Evolutionary conservation across 2,113 vertebrate genomes (phyloP).

Genomic region (Bubo blakistoni): DNA sequence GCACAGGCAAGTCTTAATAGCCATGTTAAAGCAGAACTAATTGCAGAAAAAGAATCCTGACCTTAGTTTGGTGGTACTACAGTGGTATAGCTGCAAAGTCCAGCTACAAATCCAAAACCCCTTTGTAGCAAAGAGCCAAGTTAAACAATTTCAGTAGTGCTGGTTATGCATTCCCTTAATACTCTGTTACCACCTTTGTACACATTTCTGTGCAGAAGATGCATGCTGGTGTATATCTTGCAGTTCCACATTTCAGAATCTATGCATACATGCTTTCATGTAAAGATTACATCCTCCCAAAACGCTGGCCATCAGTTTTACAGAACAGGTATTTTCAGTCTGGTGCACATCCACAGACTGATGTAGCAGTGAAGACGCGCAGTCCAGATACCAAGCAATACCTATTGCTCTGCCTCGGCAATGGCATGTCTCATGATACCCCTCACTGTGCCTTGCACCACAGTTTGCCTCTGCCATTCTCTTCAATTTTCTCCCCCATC

Average conservation of each 20-base stretch:
- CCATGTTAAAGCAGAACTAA: background rate
- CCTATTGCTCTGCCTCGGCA: background rate
- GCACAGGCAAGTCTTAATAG: background rate
- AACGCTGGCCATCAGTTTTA: background rate
- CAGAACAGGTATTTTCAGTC: background rate
- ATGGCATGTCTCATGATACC: fast-evolving
- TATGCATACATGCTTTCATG: fast-evolving
- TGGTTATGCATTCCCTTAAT: background rate
- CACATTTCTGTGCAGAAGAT: background rate
- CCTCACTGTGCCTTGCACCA: background rate
- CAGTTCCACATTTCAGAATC: background rate
- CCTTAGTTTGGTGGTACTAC: background rate
- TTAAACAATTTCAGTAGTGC: background rate
- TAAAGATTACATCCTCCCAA: background rate
- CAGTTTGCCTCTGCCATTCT: background rate
- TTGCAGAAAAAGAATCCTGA: background rate
- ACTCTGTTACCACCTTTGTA: background rate
- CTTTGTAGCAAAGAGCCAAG: background rate
- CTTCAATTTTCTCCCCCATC: background rate
- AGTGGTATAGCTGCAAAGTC: background rate
- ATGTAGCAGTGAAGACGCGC: fast-evolving
- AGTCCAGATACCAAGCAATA: background rate
- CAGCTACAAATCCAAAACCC: background rate
- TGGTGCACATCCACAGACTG: background rate
- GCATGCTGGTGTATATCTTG: background rate